Base-by-base conservation (phyloP, 2,888 invertebrate species). In the Campoplex capitator region DNA sequence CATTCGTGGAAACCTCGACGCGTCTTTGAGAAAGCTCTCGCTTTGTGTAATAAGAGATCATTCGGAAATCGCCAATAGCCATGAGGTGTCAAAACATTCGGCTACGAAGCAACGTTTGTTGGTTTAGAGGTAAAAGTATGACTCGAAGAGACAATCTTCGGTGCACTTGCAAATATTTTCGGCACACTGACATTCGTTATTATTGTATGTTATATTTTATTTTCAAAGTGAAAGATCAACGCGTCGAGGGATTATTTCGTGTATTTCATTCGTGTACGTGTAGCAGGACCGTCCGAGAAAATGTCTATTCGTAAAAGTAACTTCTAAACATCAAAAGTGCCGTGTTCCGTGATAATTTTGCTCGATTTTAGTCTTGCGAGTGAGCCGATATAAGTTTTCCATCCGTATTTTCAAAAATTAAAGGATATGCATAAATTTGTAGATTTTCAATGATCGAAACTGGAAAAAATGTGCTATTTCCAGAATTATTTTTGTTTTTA, bases 1-100 rank as follows among this genome's bases (percentile, higher is more conserved):
- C 79, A 74, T 28, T 75, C 62, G n/a, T 51, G 16, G 51, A 56
- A 79, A 65, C 75, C 83, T 86, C 86, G 86, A 83, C 70, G 76
- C 75, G 73, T 73, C 42, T 73, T 70, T 48, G 16, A 13, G 28
- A 71, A 62, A 71, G 73, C 71, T 81, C 83, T 85, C 82, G 84
- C 68, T 74, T 70, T 75, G 73, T 71, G 79, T 79, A 51, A 51
- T 51, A 83, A 80, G 83, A 86, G 83, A 79, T 86, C 74, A 78
- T 86, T 74, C 74, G 79, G 74, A 85, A 85, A 85, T 82, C 65
- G 78, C 85, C 85, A 85, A 85, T 78, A 78, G 65, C 54, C 9
- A 42, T 78, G 23, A 23, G 7, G 32, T 79, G 32, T 18, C 9
- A 54, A 9, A 35, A 67, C 28, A 70, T 23, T 2, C n/a, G 45